These are phyloP conservation scores for Callionymus lyra DNA, from an alignment of 2,113 vertebrate genomes.

Conservation along the genomic window DNA sequence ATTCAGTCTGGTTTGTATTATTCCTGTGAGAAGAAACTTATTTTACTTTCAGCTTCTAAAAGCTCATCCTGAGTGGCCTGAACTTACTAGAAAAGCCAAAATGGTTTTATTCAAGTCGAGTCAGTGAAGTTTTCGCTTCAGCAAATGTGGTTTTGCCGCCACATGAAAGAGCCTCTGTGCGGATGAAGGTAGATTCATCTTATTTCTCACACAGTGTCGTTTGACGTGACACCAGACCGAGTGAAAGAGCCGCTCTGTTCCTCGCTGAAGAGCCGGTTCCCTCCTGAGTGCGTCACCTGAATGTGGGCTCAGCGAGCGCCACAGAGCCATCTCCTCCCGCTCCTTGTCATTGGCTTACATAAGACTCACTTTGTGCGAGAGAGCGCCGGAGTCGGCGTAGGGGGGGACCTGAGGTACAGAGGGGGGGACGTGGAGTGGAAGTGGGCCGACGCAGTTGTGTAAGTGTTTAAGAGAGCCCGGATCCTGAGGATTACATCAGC, in stretches of 20 bases:
- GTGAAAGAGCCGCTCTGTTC: slow-evolving; percentile 15
- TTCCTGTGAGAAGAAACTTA: slow-evolving; percentile 5
- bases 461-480: slow-evolving; percentile 38
- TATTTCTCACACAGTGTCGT: slow-evolving; percentile 16
- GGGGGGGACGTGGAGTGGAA: slow-evolving; percentile 35
- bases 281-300: slow-evolving; percentile 28
- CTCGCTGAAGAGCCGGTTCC: slow-evolving; percentile 14
- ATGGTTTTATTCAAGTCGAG: slow-evolving; percentile 5
- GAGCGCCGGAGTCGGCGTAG: slow-evolving; percentile 40
- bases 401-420: slow-evolving; percentile 37
- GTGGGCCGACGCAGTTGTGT: slow-evolving; percentile 44
- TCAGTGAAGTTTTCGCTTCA: slow-evolving; percentile 28
- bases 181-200: slow-evolving; percentile 14
- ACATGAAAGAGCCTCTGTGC: slow-evolving; percentile 20
- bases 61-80: too few species aligned
- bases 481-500: slow-evolving; percentile 42
- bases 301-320: slow-evolving; percentile 23
- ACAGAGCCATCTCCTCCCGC: slow-evolving; percentile 15
- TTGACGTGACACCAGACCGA: slow-evolving; percentile 22
- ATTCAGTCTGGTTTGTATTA: too few species aligned
- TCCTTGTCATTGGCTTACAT: slow-evolving; percentile 24
- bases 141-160: slow-evolving; percentile 27
- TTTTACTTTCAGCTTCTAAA: too few species aligned
- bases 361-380: slow-evolving; percentile 41
- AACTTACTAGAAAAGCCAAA: too few species aligned